Evolutionary conservation across 2,797 vertebrate genomes (phyloP).

Genomic region (Neoniphon sammara): DNA sequence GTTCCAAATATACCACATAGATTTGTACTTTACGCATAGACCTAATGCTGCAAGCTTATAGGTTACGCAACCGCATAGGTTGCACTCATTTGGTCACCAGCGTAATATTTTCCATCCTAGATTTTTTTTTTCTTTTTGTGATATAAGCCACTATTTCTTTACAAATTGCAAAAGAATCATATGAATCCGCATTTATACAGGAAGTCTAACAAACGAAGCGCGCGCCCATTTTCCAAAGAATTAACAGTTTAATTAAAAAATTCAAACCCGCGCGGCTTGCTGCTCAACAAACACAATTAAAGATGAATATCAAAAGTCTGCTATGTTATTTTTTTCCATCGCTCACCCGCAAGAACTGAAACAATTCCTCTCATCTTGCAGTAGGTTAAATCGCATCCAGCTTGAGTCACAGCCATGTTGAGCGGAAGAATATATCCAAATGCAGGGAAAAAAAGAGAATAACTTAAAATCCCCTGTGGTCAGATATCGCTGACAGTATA

Average conservation of each 20-base stretch:
- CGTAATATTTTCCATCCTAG: constrained; percentile 21
- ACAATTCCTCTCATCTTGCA: constrained; percentile 86
- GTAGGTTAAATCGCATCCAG: constrained; percentile 84
- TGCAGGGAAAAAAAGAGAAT: neutral
- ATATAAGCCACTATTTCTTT: neutral
- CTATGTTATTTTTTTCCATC: neutral
- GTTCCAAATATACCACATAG: constrained; percentile 28
- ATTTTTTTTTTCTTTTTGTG: neutral
- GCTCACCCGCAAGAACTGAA: constrained; percentile 82
- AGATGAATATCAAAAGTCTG: neutral
- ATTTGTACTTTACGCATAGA: constrained; percentile 40
- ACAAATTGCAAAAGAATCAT: neutral
- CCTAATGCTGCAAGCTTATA: constrained; percentile 57
- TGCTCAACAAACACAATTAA: neutral
- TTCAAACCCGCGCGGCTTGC: no score
- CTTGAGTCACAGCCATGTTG: constrained; percentile 82
- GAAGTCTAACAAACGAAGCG: neutral
- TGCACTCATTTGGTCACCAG: constrained; percentile 37
- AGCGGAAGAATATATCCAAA: constrained; percentile 21
- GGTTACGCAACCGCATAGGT: constrained; percentile 73
- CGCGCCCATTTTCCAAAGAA: neutral
- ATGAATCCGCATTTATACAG: neutral
- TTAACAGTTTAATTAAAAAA: neutral
- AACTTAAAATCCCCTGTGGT: neutral
- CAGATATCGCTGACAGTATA: neutral